Evolutionary conservation across 2,113 vertebrate species (phyloP), one percentile per base, ranked within the genome.

Genomic region (Pipa parva): DNA sequence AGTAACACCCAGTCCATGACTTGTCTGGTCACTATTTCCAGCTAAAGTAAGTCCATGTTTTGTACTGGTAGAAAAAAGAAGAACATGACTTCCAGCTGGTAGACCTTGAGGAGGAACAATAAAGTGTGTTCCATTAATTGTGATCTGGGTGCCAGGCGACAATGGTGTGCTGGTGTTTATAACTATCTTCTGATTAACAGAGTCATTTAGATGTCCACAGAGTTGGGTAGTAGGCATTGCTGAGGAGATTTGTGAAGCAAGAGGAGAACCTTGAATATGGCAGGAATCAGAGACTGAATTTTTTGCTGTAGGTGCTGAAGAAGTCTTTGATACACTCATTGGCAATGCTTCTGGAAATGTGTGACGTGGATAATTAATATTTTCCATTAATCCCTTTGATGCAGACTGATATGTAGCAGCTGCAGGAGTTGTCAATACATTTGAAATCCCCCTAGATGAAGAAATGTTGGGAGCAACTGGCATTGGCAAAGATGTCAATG

Each of bases 51-150:
- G 63, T 42, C 72, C 80, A 24, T 87, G 86, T 73, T 88, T 91
- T 62, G 80, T 65, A 77, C 83, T 88, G 76, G 75, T 82, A 58
- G 95, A 92, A 58, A 97, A 88, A 63, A 98, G 81, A 39, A 99
- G 85, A 76, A 98, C 83, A 25, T 99, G 97, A 74, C 88, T 97
- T 65, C 97, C 97, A 80, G 85, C 88, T 73, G 84, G 89, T 76
- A 99, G 89, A 75, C 95, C 97, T 84, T 95, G 95, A 18, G 94
- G 83, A 59, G 97, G 95, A 76, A 98, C 95, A 76, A 96, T 83
- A 83, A 98, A 95, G 51, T 87, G 73, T 59, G 90, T 83, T 77
- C 91, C 94, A 72, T 94, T 97, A 74, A 99, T 91, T 74, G 98
- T 80, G 59, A 99, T 95, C 65, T 98, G 95, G 65, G 95, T 97